A percentile compares a stretch with the other conserved stretches of the same genome.
phyloP scores from a whole-genome alignment of 2,797 vertebrate genomes.

The Phalanger gymnotis region DNA sequence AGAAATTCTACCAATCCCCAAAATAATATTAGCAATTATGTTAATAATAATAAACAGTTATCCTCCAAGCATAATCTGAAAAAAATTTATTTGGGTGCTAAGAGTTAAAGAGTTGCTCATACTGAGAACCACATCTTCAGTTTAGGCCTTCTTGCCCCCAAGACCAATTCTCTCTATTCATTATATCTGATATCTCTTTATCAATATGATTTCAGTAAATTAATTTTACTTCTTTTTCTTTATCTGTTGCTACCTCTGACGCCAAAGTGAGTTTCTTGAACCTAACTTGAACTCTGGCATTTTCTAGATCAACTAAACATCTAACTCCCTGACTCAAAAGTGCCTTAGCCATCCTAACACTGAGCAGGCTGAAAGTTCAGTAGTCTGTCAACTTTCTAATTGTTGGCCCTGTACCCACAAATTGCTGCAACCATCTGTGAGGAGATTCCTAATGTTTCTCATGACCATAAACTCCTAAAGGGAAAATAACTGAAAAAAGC shows the following conservation, averaged over 20 bases:
- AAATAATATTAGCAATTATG: background rate
- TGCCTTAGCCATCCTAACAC: background rate
- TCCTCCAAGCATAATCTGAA: background rate
- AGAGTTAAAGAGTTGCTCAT: background rate
- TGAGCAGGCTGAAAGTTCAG: background rate
- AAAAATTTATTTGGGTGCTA: background rate
- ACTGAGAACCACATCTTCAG: background rate
- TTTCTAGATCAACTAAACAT: background rate
- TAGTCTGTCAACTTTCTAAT: background rate
- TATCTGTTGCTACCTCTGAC: background rate
- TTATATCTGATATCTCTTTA: background rate
- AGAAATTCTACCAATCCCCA: background rate
- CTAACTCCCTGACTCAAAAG: background rate
- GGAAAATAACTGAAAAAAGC: background rate
- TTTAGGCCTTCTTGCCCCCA: background rate
- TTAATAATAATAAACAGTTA: background rate
- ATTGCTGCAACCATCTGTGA: background rate
- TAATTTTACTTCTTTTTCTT: background rate
- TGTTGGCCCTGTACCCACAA: background rate
- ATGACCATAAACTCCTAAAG: background rate
- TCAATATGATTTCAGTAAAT: background rate
- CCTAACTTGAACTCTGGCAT: background rate
- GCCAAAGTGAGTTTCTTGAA: background rate
- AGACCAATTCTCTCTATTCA: background rate
- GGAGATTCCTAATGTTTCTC: background rate